Percentiles rank a stretch among this genome's conserved stretches.
Conservation (phyloP, 1,140 invertebrate species). For the Drosophila subpulchrella region DNA sequence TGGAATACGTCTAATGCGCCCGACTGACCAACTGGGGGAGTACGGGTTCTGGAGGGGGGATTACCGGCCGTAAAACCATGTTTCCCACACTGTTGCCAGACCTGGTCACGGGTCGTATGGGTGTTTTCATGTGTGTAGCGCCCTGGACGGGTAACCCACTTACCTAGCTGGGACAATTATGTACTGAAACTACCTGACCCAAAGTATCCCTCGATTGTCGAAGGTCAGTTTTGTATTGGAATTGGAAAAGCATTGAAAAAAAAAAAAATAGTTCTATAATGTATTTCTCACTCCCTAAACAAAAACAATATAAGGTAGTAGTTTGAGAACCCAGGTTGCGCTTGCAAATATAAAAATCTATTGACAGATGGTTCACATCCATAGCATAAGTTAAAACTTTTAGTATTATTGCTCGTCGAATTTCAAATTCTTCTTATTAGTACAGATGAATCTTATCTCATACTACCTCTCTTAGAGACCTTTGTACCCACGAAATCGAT, state of each 20-base stretch:
- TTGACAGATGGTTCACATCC: too few relatives aligned
- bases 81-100: slow-evolving; percentile 5
- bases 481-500: not conserved
- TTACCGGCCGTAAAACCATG: slow-evolving; percentile 12
- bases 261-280: not conserved
- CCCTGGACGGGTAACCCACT: not conserved
- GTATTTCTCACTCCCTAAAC: not conserved
- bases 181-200: not conserved
- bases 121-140: not conserved
- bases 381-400: not conserved
- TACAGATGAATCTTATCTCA: not conserved
- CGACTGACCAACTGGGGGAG: slow-evolving; percentile 30
- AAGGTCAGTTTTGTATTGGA: slow-evolving; percentile 3
- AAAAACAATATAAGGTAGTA: too few relatives aligned
- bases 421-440: not conserved
- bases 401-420: not conserved
- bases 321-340: too few relatives aligned
- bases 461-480: not conserved
- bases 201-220: not conserved
- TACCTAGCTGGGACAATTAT: not conserved
- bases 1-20: slow-evolving; percentile 27
- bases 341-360: too few relatives aligned
- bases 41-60: slow-evolving; percentile 11
- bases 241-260: not conserved
- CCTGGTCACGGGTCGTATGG: slow-evolving; percentile 16